These are phyloP conservation scores for Lasioglossum baleicum DNA, from an alignment of 1,140 invertebrate genomes.

Conservation along the genomic window DNA sequence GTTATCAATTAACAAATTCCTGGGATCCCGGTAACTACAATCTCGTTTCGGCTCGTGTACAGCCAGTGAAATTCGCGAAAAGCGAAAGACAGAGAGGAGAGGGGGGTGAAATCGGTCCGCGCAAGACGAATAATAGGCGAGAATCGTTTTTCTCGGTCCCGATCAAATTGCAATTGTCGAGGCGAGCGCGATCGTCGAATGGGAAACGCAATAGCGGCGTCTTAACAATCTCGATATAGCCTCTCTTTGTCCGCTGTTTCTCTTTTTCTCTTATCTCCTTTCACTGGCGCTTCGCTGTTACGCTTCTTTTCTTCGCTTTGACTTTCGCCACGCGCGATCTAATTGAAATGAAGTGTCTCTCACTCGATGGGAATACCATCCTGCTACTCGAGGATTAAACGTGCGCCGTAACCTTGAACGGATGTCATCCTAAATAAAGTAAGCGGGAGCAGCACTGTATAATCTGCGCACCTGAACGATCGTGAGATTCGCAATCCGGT, in stretches of 20 bases:
- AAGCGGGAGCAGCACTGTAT: no score
- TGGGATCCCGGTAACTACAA: background rate
- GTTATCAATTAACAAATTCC: constrained; percentile 30
- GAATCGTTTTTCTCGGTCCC: background rate
- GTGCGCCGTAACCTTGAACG: no score
- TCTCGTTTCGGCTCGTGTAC: background rate
- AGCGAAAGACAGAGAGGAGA: background rate
- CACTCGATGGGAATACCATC: background rate
- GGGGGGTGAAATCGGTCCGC: background rate
- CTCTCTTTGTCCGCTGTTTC: no score
- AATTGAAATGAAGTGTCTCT: constrained; percentile 50
- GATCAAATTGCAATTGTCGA: constrained; percentile 44
- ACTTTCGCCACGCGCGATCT: constrained; percentile 29
- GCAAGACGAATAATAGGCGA: background rate
- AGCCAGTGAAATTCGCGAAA: background rate
- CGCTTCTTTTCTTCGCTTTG: constrained; percentile 17
- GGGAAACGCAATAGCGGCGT: constrained; percentile 44
- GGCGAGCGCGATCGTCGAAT: constrained; percentile 32
- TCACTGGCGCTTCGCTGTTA: background rate
- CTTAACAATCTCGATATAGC: background rate
- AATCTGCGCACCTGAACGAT: no score
- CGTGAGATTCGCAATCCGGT: no score
- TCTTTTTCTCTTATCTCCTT: background rate
- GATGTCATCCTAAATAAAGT: no score
- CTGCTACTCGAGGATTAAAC: no score